Evolutionary conservation across 2,797 vertebrate species (phyloP).

Genomic region (Pteropus rufus): DNA sequence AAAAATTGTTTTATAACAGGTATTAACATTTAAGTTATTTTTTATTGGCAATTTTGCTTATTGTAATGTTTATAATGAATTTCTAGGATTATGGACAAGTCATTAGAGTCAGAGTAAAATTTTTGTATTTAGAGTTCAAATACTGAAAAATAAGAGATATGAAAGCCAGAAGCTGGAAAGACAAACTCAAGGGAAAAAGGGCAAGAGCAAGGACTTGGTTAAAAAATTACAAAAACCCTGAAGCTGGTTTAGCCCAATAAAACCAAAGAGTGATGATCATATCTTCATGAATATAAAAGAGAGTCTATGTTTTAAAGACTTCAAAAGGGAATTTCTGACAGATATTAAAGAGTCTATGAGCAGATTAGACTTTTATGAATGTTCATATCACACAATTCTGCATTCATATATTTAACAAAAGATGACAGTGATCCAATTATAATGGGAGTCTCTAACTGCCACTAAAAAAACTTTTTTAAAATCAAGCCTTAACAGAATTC

Average conservation of each 20-base stretch:
- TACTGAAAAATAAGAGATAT: neutral
- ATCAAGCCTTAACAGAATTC: neutral
- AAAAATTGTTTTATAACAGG: neutral
- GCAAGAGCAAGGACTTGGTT: neutral
- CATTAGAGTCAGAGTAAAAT: neutral
- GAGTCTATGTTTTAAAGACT: conserved; percentile 20
- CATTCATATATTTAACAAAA: conserved; percentile 27
- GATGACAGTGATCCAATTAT: conserved; percentile 20
- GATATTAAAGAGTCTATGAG: neutral
- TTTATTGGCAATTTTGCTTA: neutral
- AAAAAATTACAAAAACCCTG: conserved; percentile 11
- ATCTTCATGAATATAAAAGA: conserved; percentile 14
- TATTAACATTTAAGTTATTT: neutral
- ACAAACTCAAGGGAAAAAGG: neutral
- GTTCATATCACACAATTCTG: neutral
- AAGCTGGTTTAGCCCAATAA: neutral
- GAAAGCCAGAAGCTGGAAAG: neutral
- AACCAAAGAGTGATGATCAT: neutral
- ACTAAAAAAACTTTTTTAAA: neutral
- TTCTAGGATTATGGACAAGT: neutral
- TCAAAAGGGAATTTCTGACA: conserved; percentile 9
- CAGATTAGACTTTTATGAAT: conserved; percentile 8
- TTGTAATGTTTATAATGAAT: neutral
- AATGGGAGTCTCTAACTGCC: neutral
- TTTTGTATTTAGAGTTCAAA: neutral